Evolutionary conservation across 2,797 vertebrate genomes (phyloP).

Genomic region (Pseudocheirus occidentalis): DNA sequence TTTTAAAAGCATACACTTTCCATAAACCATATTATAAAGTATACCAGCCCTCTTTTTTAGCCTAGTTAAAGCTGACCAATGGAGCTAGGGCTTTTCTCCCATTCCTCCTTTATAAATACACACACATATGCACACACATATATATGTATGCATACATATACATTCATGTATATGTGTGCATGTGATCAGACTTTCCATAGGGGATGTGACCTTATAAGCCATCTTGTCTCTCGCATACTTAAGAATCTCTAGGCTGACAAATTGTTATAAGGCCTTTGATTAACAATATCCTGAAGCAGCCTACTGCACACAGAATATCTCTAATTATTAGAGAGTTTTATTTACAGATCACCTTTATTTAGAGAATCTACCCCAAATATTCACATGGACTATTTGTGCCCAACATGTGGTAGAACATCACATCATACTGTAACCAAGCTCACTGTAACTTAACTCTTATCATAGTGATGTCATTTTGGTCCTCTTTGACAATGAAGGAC

Average conservation of each 20-base stretch:
- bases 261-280: background rate
- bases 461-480: background rate
- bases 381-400: background rate
- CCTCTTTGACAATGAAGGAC: background rate
- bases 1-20: background rate
- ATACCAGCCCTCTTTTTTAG: background rate
- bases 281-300: background rate
- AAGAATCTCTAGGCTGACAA: background rate
- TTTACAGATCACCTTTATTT: background rate
- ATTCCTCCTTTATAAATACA: background rate
- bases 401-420: background rate
- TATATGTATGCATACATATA: background rate
- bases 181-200: background rate
- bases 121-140: background rate
- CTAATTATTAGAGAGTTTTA: background rate
- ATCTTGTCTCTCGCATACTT: background rate
- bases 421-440: background rate
- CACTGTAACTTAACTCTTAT: background rate
- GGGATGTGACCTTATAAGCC: background rate
- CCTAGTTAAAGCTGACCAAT: background rate
- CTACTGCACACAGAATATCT: background rate
- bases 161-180: no score
- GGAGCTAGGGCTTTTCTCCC: background rate
- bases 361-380: background rate
- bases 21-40: background rate